Evolutionary conservation across 1,140 invertebrate genomes (phyloP).

Genomic region (Halictus rubicundus): DNA sequence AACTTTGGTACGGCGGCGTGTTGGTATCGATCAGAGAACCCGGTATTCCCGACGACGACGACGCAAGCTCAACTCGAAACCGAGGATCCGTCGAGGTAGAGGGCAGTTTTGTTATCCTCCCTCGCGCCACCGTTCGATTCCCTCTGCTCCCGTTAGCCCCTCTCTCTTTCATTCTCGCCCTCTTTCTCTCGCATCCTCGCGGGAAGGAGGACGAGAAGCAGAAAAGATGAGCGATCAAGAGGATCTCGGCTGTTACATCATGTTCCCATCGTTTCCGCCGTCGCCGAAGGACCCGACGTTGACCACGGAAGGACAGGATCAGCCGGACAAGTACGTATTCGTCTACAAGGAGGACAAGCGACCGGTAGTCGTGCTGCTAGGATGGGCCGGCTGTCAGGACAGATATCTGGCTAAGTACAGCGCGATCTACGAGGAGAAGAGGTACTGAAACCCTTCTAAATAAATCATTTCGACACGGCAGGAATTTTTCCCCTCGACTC

Average conservation of each 20-base stretch:
- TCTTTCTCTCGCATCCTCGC: constrained; percentile 42
- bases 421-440: constrained; percentile 87
- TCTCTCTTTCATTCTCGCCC: constrained; percentile 29
- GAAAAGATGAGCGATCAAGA: constrained; percentile 74
- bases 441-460: constrained; percentile 70
- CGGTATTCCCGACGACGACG: constrained; percentile 16
- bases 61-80: constrained; percentile 49
- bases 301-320: constrained; percentile 66
- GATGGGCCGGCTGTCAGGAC: constrained; percentile 90
- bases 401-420: constrained; percentile 89
- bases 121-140: constrained; percentile 1
- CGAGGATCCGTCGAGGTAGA: constrained; percentile 19
- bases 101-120: constrained; percentile 24
- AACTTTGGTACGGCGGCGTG: constrained; percentile 22
- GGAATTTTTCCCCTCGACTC: no score
- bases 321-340: constrained; percentile 81
- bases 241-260: constrained; percentile 84
- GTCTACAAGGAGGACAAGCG: constrained; percentile 83
- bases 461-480: not conserved
- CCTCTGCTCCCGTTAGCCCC: not conserved
- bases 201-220: constrained; percentile 48
- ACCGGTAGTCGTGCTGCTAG: constrained; percentile 87
- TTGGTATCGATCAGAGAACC: constrained; percentile 49
- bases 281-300: constrained; percentile 63
- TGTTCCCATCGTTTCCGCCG: constrained; percentile 81